Base-by-base conservation (phyloP, 1,140 invertebrate genomes). In the Lasaia peninsularis region DNA sequence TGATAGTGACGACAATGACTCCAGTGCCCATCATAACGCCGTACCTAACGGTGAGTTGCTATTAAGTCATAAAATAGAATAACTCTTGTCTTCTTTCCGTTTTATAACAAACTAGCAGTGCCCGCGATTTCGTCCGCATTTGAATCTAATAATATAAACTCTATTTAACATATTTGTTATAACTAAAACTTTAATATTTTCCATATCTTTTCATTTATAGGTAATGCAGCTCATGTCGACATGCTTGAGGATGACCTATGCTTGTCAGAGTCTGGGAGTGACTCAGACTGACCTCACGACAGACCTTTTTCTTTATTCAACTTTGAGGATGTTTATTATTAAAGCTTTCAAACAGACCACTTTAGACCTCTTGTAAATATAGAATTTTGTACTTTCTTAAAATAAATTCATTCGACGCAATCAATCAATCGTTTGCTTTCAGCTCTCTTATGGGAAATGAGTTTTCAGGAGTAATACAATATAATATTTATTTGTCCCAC, bases 201-300 rank as follows among this genome's bases (percentile, higher is more conserved):
- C n/a, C n/a, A n/a, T n/a, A n/a, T 10, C 32, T 4, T n/a, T n/a
- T 35, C 12, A 12, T n/a, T 44, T 44, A 44, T 20, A 44, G 37
- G 37, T 1, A 44, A 44, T 16, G 16, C 37, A 44, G 37, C 37
- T 44, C 16, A 91, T 9, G 86, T 87, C 64, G 90, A 92, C 78
- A 88, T 94, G 60, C 87, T 94, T 44, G 93, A 92, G 76, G 93
- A 95, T 69, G 94, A 96, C 86, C 90, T 96, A 64, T 93, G 94
- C 78, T 89, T 96, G 56, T 95, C 94, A 40, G 94, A 95, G 89
- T 88, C 86, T 0, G 86, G 88, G 51, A 86, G 80, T 71, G 87
- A 90, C 69, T 87, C 82, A 52, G 88, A 90, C 83, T 90, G 83
- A 89, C 78, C 76, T 68, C 65, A 68, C 65, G 65, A 60, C 51